Percentiles rank a stretch among this genome's conserved stretches.
Conservation (phyloP, 2,888 invertebrate species). For the Uloborus plumipes region DNA sequence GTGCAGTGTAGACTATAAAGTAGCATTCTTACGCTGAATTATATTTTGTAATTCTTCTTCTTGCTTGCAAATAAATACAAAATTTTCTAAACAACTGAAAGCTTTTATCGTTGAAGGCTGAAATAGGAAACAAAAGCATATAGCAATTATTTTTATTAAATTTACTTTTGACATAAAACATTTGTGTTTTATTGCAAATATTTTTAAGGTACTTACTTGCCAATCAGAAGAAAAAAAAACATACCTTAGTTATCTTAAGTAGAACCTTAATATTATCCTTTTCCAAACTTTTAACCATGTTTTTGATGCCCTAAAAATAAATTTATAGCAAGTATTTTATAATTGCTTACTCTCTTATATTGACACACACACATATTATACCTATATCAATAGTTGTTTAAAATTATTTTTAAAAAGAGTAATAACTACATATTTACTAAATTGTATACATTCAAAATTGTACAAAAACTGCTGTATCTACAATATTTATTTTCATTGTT, state of each 20-base stretch:
- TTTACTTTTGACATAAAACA: too few relatives aligned
- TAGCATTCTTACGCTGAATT: conserved; percentile 22
- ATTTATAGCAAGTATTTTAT: neutral
- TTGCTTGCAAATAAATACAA: conserved; percentile 29
- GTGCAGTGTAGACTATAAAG: too few relatives aligned
- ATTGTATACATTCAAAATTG: too few relatives aligned
- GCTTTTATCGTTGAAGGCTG: conserved; percentile 40
- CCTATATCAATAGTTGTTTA: too few relatives aligned
- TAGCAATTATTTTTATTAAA: neutral
- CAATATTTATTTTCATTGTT: too few relatives aligned
- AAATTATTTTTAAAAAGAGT: too few relatives aligned
- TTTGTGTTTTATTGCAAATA: too few relatives aligned
- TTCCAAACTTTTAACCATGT: conserved; percentile 58
- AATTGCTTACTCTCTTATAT: too few relatives aligned
- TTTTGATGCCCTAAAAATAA: conserved; percentile 62
- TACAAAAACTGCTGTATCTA: too few relatives aligned
- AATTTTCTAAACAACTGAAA: conserved; percentile 34
- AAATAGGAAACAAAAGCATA: neutral
- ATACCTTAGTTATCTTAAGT: conserved; percentile 41
- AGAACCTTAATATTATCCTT: conserved; percentile 38
- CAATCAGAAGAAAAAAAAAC: neutral
- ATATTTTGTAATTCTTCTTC: conserved; percentile 37
- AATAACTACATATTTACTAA: too few relatives aligned
- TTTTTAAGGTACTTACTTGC: too few relatives aligned
- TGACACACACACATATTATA: too few relatives aligned